Evolutionary conservation across 2,797 vertebrate species (phyloP), one percentile per base, ranked within the genome.

Genomic region (Pangasius larnaudii): DNA sequence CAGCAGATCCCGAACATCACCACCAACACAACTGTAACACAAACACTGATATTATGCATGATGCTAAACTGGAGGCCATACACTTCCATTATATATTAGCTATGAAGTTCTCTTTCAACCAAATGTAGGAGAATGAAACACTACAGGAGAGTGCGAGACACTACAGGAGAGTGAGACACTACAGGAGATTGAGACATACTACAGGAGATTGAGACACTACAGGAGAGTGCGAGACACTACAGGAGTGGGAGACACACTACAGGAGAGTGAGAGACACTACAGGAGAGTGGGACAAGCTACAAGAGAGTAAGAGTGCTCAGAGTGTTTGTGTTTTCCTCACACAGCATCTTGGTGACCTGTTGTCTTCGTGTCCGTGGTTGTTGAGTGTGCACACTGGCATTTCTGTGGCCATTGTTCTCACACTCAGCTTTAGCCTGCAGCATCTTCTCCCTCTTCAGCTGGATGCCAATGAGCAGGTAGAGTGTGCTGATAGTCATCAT

Each of bases 321-420:
- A 56, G 16, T 56, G 30, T 56, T 79, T 58, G 18, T 80, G 49
- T 56, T n/a, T n/a, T 93, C 98, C 98, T 98, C 93, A 99, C 98
- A 97, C 89, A 99, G 93, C 98, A 99, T 99, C 94, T 99, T 99
- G 0, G 97, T 99, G 95, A 98, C 97, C 92, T 99, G 98, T n/a
- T 94, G 95, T 86, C 96, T 95, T n/a, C 96, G 93, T 13, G 91
- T 91, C 67, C 96, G 97, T 94, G 96, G 97, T 90, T 96, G 97
- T 53, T 93, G 92, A 0, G 16, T 49, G 2, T 30, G 27, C 27
- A 46, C 11, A 11, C 19, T 42, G 24, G 8, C 9, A 1, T 67
- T 39, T 33, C 63, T 33, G 30, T 77, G 16, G 53, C 24, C 27
- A 18, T n/a, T 16, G 16, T 49, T 58, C 53, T 75, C 33, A 58